phyloP scores from a whole-genome alignment of 2,113 vertebrate species.

The Pterophyllum scalare region DNA sequence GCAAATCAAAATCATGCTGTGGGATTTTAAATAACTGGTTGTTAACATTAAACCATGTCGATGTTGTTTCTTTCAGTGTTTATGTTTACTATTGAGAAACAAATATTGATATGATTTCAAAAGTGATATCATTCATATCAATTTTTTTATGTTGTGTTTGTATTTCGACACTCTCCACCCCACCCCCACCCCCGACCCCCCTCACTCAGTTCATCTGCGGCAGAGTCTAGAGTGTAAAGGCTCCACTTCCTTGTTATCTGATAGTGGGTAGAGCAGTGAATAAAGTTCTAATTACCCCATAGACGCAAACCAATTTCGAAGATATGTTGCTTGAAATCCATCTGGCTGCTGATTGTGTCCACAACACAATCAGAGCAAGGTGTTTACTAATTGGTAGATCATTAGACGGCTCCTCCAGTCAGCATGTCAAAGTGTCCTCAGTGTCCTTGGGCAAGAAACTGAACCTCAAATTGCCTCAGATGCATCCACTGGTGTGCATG shows the following conservation, averaged over 20 bases:
- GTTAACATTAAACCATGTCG: no score
- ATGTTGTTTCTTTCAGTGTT: no score
- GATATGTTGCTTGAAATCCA: not conserved
- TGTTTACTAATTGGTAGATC: not conserved
- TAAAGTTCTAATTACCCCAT: not conserved
- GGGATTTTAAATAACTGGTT: not conserved
- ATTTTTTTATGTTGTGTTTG: no score
- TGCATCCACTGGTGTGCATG: not conserved
- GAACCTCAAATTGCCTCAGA: not conserved
- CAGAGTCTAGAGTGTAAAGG: not conserved
- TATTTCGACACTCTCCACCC: no score
- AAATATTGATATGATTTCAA: no score
- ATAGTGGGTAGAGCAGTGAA: not conserved
- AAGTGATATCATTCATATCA: no score
- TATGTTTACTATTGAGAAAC: no score
- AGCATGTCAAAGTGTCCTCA: not conserved
- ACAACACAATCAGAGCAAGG: no score
- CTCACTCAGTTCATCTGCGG: no score
- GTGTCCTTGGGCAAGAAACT: rapidly evolving
- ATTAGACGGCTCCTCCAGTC: rapidly evolving
- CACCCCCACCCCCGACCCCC: no score
- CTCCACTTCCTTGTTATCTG: not conserved
- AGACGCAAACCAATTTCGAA: not conserved
- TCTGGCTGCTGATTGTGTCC: not conserved
- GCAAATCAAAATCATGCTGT: not conserved